Evolutionary conservation across 2,113 vertebrate species (phyloP), one percentile per base, ranked within the genome.

Genomic region (Grantiella picta): DNA sequence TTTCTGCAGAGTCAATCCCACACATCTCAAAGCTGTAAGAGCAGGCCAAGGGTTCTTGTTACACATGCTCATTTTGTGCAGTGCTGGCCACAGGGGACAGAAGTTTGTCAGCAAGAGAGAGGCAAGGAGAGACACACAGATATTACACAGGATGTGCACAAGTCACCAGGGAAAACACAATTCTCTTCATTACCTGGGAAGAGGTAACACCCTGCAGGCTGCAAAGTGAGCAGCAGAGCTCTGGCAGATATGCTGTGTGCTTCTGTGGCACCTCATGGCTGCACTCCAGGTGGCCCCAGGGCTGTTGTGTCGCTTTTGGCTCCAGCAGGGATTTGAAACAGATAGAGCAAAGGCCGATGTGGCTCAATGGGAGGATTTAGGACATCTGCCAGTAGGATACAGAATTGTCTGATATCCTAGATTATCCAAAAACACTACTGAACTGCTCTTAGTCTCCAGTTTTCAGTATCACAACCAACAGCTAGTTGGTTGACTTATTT

Each of bases 211-310:
- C 15, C 33, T 42, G 21, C 23, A 27, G 15, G 21, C 80, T 65
- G 60, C 21, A 12, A 80, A 36, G 31, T 7, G 31, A 88, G 78
- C 82, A 76, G 57, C 56, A 71, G 61, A 60, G 52, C 61, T 90
- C 47, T 60, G 72, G 16, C 36, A 91, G 79, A 36, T 38, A 50
- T 59, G 28, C 27, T 77, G 10, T 16, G 45, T 1, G 1, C 52
- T 78, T 52, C 38, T 4, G 3, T 17, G 57, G 70, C 57, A 92
- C 78, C 31, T 82, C 28, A 15, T 0, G 0, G 10, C 33, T 4
- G 3, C 36, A 45, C 49, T 69, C 71, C 76, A 27, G 5, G 36
- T 40, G 15, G 53, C 36, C 31, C 54, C 29, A 23, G 33, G 50
- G 25, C 33, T 54, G 9, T 35, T 2, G 2, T 66, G 61, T 11